phyloP scores from a whole-genome alignment of 1,140 invertebrate species.

The Neodiprion pinetum region DNA sequence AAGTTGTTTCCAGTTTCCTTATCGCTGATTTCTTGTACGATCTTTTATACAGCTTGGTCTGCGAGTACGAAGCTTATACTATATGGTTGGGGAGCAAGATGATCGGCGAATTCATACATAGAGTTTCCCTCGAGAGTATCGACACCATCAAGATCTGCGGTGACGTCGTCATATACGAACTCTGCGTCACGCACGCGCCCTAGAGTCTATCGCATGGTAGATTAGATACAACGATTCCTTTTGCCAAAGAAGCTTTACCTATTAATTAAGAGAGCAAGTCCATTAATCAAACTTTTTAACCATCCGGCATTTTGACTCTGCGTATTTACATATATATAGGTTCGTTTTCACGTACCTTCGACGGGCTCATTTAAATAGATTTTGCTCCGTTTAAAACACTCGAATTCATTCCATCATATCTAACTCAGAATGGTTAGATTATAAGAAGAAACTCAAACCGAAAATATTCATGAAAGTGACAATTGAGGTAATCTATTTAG shows the following conservation, averaged over 20 bases:
- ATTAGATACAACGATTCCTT: constrained; percentile 10
- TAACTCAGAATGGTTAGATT: no score
- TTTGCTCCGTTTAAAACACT: no score
- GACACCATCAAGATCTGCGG: constrained; percentile 54
- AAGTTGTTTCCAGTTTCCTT: background rate
- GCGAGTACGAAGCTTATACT: constrained; percentile 46
- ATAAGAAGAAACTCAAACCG: background rate
- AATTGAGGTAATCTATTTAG: background rate
- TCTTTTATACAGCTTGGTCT: constrained; percentile 44
- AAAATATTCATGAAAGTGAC: constrained; percentile 15
- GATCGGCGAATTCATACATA: constrained; percentile 54
- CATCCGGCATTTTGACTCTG: background rate
- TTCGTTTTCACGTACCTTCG: no score
- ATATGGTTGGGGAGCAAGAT: constrained; percentile 55
- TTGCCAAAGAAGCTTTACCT: background rate
- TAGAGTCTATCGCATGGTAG: background rate
- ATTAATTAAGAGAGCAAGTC: background rate
- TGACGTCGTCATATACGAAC: constrained; percentile 50
- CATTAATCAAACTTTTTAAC: background rate
- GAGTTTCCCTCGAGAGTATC: constrained; percentile 41
- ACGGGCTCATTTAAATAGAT: no score
- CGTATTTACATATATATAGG: background rate
- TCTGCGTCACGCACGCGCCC: no score
- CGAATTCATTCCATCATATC: no score
- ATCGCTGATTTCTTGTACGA: background rate